Base-by-base conservation (phyloP, 2,888 invertebrate genomes). In the Lasioglossum vierecki region DNA sequence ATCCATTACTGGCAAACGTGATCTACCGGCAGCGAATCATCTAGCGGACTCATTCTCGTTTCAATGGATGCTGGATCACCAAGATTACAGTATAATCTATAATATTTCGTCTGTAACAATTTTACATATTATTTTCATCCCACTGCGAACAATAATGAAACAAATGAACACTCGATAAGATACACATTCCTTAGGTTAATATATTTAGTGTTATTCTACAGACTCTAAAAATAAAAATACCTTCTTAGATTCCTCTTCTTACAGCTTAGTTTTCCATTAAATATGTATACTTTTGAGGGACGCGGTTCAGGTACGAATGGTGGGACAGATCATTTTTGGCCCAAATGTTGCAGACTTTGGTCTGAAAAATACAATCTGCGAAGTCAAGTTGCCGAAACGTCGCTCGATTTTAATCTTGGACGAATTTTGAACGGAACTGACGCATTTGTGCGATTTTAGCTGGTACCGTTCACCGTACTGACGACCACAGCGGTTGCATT, bases 381-480 rank as follows among this genome's bases (percentile, higher is more conserved):
- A 49, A n/a, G 79, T 26, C 1, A 87, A 44, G 2, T 86, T 81
- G 0, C 60, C 4, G 0, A 63, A 57, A 0, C 76, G 30, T 46
- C 79, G 68, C 11, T 71, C 79, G 60, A 46, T 82, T n/a, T 73
- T 88, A 35, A 18, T 72, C 39, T 63, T 85, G 13, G 75, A 49
- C 2, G 63, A 8, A 4, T 74, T 80, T 35, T 30, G 60, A 13
- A 46, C 15, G 15, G 39, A 9, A 11, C 35, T 35, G n/a, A 66
- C 13, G 68, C 86, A 89, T 49, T 79, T 88, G 74, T 90, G 89
- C 11, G 84, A 72, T 53, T 83, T 90, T 26, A 90, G 39, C 46
- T 88, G 86, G 75, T 89, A 90, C 57, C 89, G 85, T 71, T 90
- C 91, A 18, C 86, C 82, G 8, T 86, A 90, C 22, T 90, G 91